These are phyloP conservation scores for Furnarius figulus DNA, from an alignment of 2,113 vertebrate species.

Conservation along the genomic window DNA sequence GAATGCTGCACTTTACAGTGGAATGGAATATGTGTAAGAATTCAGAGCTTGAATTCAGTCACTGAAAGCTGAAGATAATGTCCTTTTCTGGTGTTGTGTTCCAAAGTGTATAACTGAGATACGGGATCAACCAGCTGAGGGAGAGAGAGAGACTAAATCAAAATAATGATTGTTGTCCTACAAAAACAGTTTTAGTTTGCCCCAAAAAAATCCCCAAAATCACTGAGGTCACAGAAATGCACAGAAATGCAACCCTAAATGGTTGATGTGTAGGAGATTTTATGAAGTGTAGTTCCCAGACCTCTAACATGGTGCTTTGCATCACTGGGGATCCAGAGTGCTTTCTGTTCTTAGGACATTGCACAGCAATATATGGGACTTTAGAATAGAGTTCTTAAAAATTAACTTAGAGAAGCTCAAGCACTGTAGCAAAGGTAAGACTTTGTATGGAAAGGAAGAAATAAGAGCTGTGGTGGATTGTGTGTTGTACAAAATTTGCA, in stretches of 20 bases:
- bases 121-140: background rate
- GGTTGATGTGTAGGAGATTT: background rate
- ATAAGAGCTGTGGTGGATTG: background rate
- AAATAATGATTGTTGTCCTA: background rate
- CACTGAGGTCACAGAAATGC: background rate
- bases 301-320: background rate
- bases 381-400: background rate
- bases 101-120: background rate
- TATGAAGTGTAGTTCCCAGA: background rate
- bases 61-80: background rate
- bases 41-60: background rate
- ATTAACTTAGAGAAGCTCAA: background rate
- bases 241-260: too few species aligned
- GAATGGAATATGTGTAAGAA: background rate
- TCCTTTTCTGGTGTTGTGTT: background rate
- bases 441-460: background rate
- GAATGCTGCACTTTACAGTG: background rate
- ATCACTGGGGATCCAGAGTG: background rate
- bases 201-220: accelerated
- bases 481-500: background rate
- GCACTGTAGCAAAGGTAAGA: background rate
- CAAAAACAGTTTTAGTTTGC: background rate
- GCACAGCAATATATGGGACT: too few species aligned
- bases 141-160: background rate
- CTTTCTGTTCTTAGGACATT: background rate